phyloP scores from a whole-genome alignment of 92 coral and sea anemone genomes.

The Porites rus region DNA sequence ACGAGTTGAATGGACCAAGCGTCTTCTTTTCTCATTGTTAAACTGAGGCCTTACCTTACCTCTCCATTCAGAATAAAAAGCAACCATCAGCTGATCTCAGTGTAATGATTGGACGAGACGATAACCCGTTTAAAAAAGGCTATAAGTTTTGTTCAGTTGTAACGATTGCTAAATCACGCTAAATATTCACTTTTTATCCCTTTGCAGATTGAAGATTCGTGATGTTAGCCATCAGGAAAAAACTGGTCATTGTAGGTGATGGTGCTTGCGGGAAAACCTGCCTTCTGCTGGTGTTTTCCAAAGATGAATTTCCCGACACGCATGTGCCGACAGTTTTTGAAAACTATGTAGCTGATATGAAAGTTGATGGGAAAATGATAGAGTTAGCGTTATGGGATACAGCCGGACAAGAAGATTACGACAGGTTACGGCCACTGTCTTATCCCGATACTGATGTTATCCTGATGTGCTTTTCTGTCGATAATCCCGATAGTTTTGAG shows the following conservation, averaged over 20 bases:
- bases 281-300: constrained; percentile 89
- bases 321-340: constrained; percentile 92
- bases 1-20: no score
- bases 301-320: constrained; percentile 91
- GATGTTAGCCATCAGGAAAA: constrained; percentile 90
- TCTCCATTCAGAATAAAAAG: no score
- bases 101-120: no score
- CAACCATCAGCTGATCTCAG: no score
- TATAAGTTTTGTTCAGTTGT: no score
- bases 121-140: no score
- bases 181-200: neutral
- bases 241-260: constrained; percentile 92
- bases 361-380: constrained; percentile 80
- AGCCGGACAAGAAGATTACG: constrained; percentile 88
- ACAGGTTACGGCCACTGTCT: constrained; percentile 84
- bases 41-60: no score
- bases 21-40: no score
- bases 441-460: constrained; percentile 91
- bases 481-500: constrained; percentile 73
- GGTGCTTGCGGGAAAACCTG: constrained; percentile 98
- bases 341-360: constrained; percentile 88
- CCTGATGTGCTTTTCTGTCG: constrained; percentile 94
- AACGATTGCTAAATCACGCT: no score
- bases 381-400: constrained; percentile 94
- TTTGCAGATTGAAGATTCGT: constrained; percentile 43